Base-by-base conservation (phyloP, 2,888 invertebrate genomes). In the Phyto melanocephala region DNA sequence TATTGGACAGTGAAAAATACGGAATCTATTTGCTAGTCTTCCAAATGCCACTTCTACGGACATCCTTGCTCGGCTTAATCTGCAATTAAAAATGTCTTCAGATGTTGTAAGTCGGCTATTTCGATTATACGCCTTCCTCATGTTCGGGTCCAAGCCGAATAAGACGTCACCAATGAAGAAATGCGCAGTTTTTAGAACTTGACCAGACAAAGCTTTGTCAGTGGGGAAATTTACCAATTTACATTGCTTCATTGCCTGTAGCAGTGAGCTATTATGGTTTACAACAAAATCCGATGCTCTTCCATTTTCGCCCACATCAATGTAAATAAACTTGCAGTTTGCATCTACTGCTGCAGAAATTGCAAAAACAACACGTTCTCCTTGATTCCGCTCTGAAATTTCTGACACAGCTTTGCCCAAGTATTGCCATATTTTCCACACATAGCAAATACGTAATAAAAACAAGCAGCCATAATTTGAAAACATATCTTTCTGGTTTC, bases 1-100 rank as follows among this genome's bases (percentile, higher is more conserved):
- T 33, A 76, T 47, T 11, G 75, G 67, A 1, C 68, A n/a, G 13
- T 60, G 35, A 33, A 76, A 76, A 20, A 76, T 68, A 0, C 50
- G 17, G 22, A 76, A 76, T n/a, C 76, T 45, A 8, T 4, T 40
- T 6, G 68, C 50, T 11, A 76, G n/a, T 76, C 50, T 67, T 5
- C 77, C 68, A 68, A 60, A 77, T 33, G 47, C 37, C 11, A 45
- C 35, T 42, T 71, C 58, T n/a, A 60, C 60, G 10, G 47, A 5
- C 50, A 56, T 56, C 35, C 56, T 56, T 35, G 33, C 56, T 56
- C 56, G 33, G 35, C 56, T 56, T 11, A 35, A 10, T 20, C 56
- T 56, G 35, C 17, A 56, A n/a, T 56, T 56, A 11, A 56, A 56
- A 17, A 56, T 17, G 33, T 62, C 62, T 62, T 62, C 62, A 4